Evolutionary conservation across 53 echinoderm and acorn worm genomes (phyloP).

Genomic region (Luidia sarsii): DNA sequence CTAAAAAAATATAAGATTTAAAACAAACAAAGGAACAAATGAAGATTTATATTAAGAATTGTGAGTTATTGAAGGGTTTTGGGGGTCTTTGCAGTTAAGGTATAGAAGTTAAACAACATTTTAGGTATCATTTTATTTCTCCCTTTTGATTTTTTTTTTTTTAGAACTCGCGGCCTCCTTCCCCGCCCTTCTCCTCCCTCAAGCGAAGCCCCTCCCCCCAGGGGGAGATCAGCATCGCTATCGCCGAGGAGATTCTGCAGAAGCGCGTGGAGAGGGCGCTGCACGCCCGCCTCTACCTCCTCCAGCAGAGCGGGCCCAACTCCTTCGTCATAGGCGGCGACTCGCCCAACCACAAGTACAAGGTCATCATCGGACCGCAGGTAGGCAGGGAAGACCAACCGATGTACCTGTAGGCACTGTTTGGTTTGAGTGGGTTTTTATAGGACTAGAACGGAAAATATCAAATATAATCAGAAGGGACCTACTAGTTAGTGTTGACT

Average conservation of each 20-base stretch:
- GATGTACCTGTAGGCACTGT: no score
- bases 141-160: not conserved
- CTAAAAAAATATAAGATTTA: no score
- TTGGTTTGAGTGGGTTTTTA: no score
- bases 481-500: no score
- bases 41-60: no score
- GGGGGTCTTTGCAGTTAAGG: no score
- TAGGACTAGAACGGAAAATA: no score
- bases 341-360: conserved; percentile 94
- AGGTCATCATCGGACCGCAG: conserved; percentile 95
- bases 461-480: no score
- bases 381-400: no score
- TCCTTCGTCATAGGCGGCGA: conserved; percentile 97
- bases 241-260: conserved; percentile 81
- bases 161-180: conserved; percentile 70
- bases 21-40: no score
- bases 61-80: no score
- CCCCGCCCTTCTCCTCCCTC: conserved; percentile 33
- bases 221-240: conserved; percentile 66
- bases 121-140: not conserved
- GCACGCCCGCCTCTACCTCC: conserved; percentile 87
- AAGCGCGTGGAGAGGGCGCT: conserved; percentile 97
- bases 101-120: not conserved
- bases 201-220: conserved; percentile 86
- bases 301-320: conserved; percentile 93